phyloP scores from a whole-genome alignment of 2,888 invertebrate genomes.

The Ernsta delagoae region DNA sequence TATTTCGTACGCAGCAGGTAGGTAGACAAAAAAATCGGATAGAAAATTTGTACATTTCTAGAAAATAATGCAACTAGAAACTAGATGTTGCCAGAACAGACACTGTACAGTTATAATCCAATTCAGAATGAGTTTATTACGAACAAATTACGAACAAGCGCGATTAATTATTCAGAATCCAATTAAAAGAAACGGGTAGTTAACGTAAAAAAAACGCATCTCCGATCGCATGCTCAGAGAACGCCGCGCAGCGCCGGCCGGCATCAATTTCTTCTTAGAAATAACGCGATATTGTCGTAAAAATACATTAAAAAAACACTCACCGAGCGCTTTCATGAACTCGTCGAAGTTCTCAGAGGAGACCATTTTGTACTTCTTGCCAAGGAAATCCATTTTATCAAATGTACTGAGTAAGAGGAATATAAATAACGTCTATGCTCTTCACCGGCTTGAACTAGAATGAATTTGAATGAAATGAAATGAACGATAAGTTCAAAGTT shows the following conservation, averaged over 20 bases:
- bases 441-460: slow-evolving; percentile 65
- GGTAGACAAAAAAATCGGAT: too few species aligned
- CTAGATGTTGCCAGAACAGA: background rate
- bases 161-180: slow-evolving; percentile 22
- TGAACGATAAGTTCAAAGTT: too few species aligned
- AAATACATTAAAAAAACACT: slow-evolving; percentile 66
- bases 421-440: slow-evolving; percentile 49
- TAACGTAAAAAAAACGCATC: slow-evolving; percentile 39
- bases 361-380: slow-evolving; percentile 92
- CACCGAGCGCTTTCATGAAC: slow-evolving; percentile 94
- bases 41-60: background rate
- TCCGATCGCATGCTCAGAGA: slow-evolving; percentile 40
- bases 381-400: slow-evolving; percentile 75
- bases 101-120: slow-evolving; percentile 4
- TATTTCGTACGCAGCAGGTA: too few species aligned
- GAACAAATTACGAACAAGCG: background rate
- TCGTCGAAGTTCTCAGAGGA: slow-evolving; percentile 94
- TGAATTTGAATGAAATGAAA: slow-evolving; percentile 44
- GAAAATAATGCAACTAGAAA: too few species aligned
- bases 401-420: slow-evolving; percentile 42
- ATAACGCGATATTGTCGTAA: slow-evolving; percentile 46
- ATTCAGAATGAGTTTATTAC: slow-evolving; percentile 4
- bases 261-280: slow-evolving; percentile 49
- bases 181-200: slow-evolving; percentile 25
- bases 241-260: slow-evolving; percentile 58